Percentiles rank a stretch among this genome's conserved stretches.
Conservation (phyloP, 2,113 vertebrate species). For the Ictidomys tridecemlineatus region DNA sequence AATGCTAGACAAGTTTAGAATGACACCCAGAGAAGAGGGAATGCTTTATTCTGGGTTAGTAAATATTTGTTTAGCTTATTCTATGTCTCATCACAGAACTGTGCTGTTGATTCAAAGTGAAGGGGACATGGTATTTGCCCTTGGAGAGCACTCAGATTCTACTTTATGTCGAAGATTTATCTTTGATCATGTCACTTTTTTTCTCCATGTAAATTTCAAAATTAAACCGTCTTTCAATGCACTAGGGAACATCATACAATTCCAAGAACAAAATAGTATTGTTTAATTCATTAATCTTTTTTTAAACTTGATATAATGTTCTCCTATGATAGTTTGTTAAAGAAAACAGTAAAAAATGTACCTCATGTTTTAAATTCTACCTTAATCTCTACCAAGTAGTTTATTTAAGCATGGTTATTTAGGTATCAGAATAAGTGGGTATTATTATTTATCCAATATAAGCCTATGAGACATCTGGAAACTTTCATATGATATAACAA, state of each 20-base stretch:
- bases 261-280: background rate
- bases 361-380: background rate
- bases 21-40: background rate
- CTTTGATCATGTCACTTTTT: background rate
- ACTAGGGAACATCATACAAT: background rate
- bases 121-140: background rate
- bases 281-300: background rate
- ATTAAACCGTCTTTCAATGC: background rate
- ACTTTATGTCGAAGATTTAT: background rate
- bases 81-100: background rate
- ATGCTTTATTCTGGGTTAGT: background rate
- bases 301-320: background rate
- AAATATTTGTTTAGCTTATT: background rate
- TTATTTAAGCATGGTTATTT: conserved; percentile 29
- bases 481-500: background rate
- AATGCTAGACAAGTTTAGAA: background rate
- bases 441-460: background rate
- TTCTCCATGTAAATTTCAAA: background rate
- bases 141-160: background rate
- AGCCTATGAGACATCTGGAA: background rate
- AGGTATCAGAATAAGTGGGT: background rate
- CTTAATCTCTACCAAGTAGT: background rate
- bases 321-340: background rate
- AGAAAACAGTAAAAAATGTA: background rate
- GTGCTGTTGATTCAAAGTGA: background rate